Base-by-base conservation (phyloP, 2,797 vertebrate species). In the Onychomys leucogaster region DNA sequence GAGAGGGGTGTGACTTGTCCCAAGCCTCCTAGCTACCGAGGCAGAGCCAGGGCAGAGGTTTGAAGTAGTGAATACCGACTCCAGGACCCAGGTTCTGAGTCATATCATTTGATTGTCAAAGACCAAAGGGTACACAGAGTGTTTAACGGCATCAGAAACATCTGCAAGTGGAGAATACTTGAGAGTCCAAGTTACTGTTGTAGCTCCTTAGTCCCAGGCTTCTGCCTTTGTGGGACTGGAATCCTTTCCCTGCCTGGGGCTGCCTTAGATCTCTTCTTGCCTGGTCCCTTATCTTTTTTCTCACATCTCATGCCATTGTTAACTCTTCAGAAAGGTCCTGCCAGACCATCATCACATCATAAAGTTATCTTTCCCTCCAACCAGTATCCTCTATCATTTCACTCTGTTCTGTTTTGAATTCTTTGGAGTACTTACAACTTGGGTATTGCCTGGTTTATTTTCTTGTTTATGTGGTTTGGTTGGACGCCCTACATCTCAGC, bases 281-380 rank as follows among this genome's bases (percentile, higher is more conserved):
- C 25, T 55, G 67, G 12, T 34, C 65, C 32, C 27, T 43, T 96
- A 65, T 94, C 16, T 69, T 52, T 92, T 27, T 5, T 10, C 19
- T 59, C 34, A 84, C 32, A 52, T 92, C 27, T 93, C 25, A 17
- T 27, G 16, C 76, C 67, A 25, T 57, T 46, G 14, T 69, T 57
- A 94, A n/a, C 69, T 93, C 29, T 96, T 80, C 67, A 93, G 71
- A 94, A 57, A 94, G 67, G 61, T 41, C 37, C 91, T 89, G n/a
- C 43, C 37, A 71, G 34, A 76, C 69, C 34, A n/a, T 49, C n/a
- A 2, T 49, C n/a, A 2, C 86, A 63, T 76, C 81, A 49, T 85
- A 41, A 95, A 81, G 59, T 75, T 90, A 25, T 49, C 41, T 91
- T n/a, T 12, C n/a, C 29, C 73, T 23, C n/a, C 59, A 37, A 16